Evolutionary conservation across 2,113 vertebrate genomes (phyloP), one percentile per base, ranked within the genome.

Genomic region (Neodon shergylaensis): DNA sequence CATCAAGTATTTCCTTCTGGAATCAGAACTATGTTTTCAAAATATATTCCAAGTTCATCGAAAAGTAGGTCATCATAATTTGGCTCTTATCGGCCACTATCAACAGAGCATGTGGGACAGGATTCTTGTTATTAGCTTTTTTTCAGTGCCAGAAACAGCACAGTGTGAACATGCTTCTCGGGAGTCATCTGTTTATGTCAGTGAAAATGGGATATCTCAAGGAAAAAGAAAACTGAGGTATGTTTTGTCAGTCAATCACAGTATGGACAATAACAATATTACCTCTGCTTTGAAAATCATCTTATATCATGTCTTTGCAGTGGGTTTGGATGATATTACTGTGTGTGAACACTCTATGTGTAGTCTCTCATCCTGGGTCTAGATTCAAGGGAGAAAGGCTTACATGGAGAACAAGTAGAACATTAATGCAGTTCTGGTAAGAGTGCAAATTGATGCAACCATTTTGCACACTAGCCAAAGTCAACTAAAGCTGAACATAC

Each of bases 11-110:
- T 90, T 90, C 68, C 70, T 66, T 58, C 66, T 81, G 42, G 36
- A 91, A 47, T 94, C 90, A 84, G 70, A 73, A 84, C 61, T 49
- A 81, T 24, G 2, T 65, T 42, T 88, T 94, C 66, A 54, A 93
- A 83, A 49, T 82, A 47, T 44, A 8, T 83, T 85, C 84, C 33
- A 91, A 82, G 66, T 76, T 76, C 33, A 76, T 68, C 26, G 44
- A 93, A n/a, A 94, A 91, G 81, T 16, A 96, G 36, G 77, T 68
- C 77, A 93, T 3, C 1, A 16, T 81, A 19, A 96, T 44, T 94
- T 47, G 76, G 76, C 65, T 49, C 39, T 96, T 54, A 68, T 88
- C 42, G 16, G 52, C 28, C 78, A 83, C 9, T 28, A 92, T 42
- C 22, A 93, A 72, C n/a, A 88, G 54, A n/a, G 68, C 24, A 92